phyloP scores from a whole-genome alignment of 2,113 vertebrate species.

The Canis aureus region DNA sequence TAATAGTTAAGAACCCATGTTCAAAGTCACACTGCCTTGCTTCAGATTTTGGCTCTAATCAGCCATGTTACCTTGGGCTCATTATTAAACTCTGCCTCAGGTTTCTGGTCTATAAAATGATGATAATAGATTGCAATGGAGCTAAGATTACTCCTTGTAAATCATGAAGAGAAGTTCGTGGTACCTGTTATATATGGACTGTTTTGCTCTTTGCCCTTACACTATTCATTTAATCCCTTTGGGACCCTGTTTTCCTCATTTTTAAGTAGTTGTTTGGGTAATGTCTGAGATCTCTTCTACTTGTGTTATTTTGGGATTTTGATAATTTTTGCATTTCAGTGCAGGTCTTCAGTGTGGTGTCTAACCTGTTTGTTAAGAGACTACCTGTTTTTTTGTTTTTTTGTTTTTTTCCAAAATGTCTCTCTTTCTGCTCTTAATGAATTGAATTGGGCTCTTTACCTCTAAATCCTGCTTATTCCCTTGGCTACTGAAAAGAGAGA shows the following conservation, averaged over 20 bases:
- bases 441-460: neutral
- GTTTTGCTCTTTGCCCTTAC: neutral
- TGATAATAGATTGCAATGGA: neutral
- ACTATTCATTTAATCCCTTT: conserved; percentile 17
- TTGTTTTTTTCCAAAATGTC: neutral
- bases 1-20: neutral
- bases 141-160: neutral
- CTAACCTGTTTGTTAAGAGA: conserved; percentile 1
- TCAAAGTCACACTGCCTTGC: neutral
- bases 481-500: neutral
- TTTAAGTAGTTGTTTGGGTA: neutral
- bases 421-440: neutral
- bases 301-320: neutral
- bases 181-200: neutral
- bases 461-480: neutral
- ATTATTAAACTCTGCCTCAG: neutral
- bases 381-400: neutral
- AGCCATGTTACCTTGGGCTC: neutral
- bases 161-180: neutral
- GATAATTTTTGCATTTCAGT: neutral
- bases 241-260: neutral
- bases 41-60: neutral
- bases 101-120: neutral
- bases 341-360: neutral
- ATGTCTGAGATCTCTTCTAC: neutral